phyloP scores from a whole-genome alignment of 2,797 vertebrate species.

The Clarias fuscus region DNA sequence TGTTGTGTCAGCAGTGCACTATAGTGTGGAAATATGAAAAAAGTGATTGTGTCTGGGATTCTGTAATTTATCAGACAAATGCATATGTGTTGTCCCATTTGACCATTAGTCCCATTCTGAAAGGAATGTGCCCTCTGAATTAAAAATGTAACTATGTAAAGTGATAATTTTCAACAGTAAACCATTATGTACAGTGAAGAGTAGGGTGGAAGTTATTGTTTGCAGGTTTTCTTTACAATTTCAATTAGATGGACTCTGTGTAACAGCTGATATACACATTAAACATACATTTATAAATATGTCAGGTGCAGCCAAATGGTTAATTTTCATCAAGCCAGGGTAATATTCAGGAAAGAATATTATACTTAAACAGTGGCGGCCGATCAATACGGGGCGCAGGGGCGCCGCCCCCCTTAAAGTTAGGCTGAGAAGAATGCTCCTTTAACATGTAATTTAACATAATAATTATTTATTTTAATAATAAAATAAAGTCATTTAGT shows the following conservation, averaged over 20 bases:
- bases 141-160: not conserved
- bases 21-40: not conserved
- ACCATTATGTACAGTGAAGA: not conserved
- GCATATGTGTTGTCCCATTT: not conserved
- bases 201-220: not conserved
- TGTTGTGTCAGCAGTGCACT: slow-evolving; percentile 8
- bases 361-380: no score
- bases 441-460: no score
- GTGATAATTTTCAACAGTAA: not conserved
- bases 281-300: not conserved
- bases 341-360: not conserved
- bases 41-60: not conserved
- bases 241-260: not conserved
- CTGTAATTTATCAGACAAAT: not conserved
- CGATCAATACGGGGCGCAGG: no score
- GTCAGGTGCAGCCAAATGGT: not conserved
- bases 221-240: not conserved
- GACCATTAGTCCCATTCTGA: no score
- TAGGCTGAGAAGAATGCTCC: no score
- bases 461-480: no score
- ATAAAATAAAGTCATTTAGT: no score
- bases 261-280: not conserved
- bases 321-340: not conserved
- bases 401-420: no score
- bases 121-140: no score